Conservation (phyloP, 2,113 vertebrate genomes). For the Mesoclemmys tuberculata region DNA sequence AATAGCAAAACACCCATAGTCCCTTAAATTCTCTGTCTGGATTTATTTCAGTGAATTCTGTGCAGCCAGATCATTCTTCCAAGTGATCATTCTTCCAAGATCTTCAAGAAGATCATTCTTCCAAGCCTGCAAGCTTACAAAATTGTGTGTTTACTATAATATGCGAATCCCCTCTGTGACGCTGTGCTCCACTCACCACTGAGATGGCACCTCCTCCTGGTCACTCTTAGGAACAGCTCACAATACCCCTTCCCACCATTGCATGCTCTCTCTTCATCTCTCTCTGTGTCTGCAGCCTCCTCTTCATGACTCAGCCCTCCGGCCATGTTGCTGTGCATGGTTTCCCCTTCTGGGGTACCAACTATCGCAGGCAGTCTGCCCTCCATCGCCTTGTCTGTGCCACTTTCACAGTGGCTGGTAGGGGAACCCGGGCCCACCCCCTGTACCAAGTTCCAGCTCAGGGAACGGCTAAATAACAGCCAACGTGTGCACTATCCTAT, state of each 20-base stretch:
- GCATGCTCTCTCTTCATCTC: no score
- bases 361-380: no score
- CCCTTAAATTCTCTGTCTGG: background rate
- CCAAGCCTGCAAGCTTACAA: background rate
- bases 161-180: background rate
- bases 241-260: no score
- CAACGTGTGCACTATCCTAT: background rate
- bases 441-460: background rate
- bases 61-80: accelerated
- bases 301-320: no score
- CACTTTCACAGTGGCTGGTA: background rate
- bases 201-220: no score
- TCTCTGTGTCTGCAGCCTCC: background rate
- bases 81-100: no score
- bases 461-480: background rate
- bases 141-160: accelerated
- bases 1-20: background rate
- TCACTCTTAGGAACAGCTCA: no score
- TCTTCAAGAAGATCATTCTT: accelerated
- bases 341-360: no score
- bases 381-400: no score
- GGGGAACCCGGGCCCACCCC: no score
- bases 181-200: no score
- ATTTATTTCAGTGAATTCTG: accelerated
- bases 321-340: no score